Conservation (phyloP, 64 coral and sea anemone species). For the Actinia equina region DNA sequence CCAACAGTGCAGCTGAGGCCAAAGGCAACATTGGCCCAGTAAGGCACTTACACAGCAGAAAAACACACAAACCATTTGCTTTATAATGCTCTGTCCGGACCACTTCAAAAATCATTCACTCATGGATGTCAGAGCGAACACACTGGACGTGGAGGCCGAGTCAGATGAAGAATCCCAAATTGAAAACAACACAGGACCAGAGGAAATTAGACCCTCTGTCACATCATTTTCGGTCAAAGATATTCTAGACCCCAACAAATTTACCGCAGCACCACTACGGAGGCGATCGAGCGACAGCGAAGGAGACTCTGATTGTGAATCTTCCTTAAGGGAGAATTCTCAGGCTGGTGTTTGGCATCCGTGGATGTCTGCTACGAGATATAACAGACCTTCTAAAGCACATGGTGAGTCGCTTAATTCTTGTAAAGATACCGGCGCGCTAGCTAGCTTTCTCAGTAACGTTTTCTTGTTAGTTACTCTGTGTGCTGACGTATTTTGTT, state of each 20-base stretch:
- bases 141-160: slow-evolving; percentile 44
- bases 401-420: slow-evolving; percentile 26
- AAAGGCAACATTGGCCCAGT: slow-evolving; percentile 28
- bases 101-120: slow-evolving; percentile 68
- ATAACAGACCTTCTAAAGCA: slow-evolving; percentile 55
- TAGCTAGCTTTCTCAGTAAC: slow-evolving; percentile 1
- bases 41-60: slow-evolving; percentile 40
- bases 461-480: neutral
- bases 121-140: slow-evolving; percentile 52
- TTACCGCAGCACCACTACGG: slow-evolving; percentile 51
- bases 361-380: slow-evolving; percentile 95
- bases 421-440: neutral
- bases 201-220: slow-evolving; percentile 62
- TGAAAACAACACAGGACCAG: slow-evolving; percentile 49
- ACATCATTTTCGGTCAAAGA: slow-evolving; percentile 99
- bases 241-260: slow-evolving; percentile 96
- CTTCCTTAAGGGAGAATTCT: slow-evolving; percentile 35
- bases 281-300: slow-evolving; percentile 63
- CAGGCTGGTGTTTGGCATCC: slow-evolving; percentile 85
- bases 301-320: slow-evolving; percentile 63
- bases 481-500: neutral
- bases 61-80: slow-evolving; percentile 52
- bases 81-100: slow-evolving; percentile 74
- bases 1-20: slow-evolving; percentile 53
- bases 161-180: slow-evolving; percentile 45